phyloP scores from a whole-genome alignment of 2,113 vertebrate species.

The Rhabdomys dilectus region DNA sequence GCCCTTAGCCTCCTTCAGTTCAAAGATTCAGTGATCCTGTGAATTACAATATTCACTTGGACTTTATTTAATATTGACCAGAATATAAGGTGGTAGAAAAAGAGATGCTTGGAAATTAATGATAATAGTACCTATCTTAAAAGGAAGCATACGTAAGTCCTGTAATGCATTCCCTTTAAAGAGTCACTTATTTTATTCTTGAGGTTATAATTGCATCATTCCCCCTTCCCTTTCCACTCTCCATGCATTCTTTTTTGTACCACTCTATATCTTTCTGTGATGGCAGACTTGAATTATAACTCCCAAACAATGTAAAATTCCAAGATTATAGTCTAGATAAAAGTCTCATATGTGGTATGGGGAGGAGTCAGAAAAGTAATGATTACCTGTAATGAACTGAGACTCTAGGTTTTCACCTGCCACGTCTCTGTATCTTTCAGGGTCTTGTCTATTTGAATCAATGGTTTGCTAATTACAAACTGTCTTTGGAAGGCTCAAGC shows the following conservation, averaged over 20 bases:
- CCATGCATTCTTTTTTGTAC: constrained; percentile 11
- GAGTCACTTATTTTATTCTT: neutral
- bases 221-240: too few species aligned
- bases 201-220: neutral
- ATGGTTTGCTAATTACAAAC: constrained; percentile 87
- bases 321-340: constrained; percentile 4
- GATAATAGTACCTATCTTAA: neutral
- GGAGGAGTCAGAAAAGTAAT: constrained; percentile 50
- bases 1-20: neutral
- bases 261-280: neutral
- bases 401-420: constrained; percentile 71
- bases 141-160: constrained; percentile 3
- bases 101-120: constrained; percentile 43
- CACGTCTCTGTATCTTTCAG: constrained; percentile 73
- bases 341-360: neutral
- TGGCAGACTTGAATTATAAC: constrained; percentile 33
- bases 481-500: constrained; percentile 83
- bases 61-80: constrained; percentile 57
- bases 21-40: constrained; percentile 23
- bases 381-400: constrained; percentile 77
- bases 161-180: neutral
- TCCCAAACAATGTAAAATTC: constrained; percentile 27
- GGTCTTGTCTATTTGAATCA: constrained; percentile 83
- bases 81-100: neutral
- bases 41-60: constrained; percentile 49